Conservation (phyloP, 2,888 invertebrate species). For the Eurytoma adleriae region DNA sequence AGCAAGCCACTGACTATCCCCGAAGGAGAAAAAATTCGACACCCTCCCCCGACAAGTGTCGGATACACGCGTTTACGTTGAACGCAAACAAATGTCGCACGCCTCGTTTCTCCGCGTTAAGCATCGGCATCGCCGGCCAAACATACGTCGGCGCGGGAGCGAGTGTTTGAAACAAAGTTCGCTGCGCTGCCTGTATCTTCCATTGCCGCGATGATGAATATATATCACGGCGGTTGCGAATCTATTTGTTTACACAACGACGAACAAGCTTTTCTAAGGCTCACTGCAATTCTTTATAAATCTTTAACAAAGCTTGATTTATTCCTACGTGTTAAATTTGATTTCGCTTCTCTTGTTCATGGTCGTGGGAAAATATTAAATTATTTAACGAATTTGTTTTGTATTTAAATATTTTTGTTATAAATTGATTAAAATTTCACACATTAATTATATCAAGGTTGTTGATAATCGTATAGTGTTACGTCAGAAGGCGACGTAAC, state of each 20-base stretch:
- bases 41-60: slow-evolving; percentile 37
- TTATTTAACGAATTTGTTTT: too few species aligned
- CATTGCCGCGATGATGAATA: neutral
- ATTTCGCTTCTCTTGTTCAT: neutral
- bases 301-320: neutral
- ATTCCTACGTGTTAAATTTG: neutral
- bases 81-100: slow-evolving; percentile 40
- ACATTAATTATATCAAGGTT: too few species aligned
- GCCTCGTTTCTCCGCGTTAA: slow-evolving; percentile 31
- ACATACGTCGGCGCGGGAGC: neutral
- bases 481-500: too few species aligned
- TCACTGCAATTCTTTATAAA: neutral
- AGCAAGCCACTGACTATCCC: neutral
- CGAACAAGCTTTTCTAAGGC: slow-evolving; percentile 28
- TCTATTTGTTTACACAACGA: slow-evolving; percentile 24
- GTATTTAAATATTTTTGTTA: too few species aligned
- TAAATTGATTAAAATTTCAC: too few species aligned
- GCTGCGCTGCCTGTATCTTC: neutral
- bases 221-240: slow-evolving; percentile 14
- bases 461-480: too few species aligned
- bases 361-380: too few species aligned
- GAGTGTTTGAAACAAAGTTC: slow-evolving; percentile 11
- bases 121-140: neutral
- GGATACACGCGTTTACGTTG: slow-evolving; percentile 38
- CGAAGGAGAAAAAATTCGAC: slow-evolving; percentile 35